Base-by-base conservation (phyloP, 2,797 vertebrate genomes). In the Muscicapa comitata region DNA sequence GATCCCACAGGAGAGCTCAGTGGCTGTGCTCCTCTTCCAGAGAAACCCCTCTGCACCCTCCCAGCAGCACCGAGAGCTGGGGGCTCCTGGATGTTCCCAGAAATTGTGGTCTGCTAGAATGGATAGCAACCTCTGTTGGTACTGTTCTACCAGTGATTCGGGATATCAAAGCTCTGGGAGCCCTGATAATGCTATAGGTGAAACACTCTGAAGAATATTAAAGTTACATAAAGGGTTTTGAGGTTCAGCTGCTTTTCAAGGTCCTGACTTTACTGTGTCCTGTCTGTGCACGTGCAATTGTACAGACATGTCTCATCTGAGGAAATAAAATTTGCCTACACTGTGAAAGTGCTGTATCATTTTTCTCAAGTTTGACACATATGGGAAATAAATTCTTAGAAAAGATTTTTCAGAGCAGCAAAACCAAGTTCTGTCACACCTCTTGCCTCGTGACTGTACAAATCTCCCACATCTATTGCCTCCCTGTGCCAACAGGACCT, bases 401-500 rank as follows among this genome's bases (percentile, higher is more conserved):
- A 55, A 11, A 42, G 45, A 14, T 43, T 70, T 86, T 85, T 75
- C 71, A 37, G 75, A 72, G 38, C 28, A 37, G 66, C 54, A 33
- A 29, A 75, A 10, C 14, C 8, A 58, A 83, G 19, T 43, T 68
- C 13, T 83, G 24, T 50, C 35, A 21, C 20, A 35, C 42, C 21
- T 86, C 38, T 37, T 81, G 23, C 65, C 48, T 78, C 0, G 1
- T 86, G 82, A 35, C 40, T 33, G 38, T 35, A 12, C 13, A 29
- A 11, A 53, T 45, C n/a, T 89, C 35, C 17, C 42, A 25, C 8
- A 7, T 13, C 24, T 24, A 0, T 28, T 42, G 26, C 23, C 15
- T 42, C 31, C 28, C 6, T 3, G 37, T 42, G 59, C 51, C 1
- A 1, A 0, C 8, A 35, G 33, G 48, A 53, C 21, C 53, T 48